Evolutionary conservation across 1,140 invertebrate genomes (phyloP), one percentile per base, ranked within the genome.

Genomic region (Batillaria attramentaria): DNA sequence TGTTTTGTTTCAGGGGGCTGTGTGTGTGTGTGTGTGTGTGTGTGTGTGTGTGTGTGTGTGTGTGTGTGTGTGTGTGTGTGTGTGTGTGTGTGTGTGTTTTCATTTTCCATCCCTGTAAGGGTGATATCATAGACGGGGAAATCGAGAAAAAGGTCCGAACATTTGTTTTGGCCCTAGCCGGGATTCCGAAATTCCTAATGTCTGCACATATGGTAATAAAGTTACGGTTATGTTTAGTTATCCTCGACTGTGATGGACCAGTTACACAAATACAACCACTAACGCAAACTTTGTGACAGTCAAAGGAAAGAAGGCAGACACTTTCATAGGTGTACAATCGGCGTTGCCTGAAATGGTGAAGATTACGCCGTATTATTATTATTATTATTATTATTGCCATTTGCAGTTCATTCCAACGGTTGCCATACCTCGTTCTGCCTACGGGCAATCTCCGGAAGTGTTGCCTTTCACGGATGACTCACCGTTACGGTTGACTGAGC

Each of bases 21-120:
- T 62, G 57, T 62, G 57, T 62, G 57, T 62, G 57, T 62, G 57
- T 62, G 57, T 62, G 57, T 62, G 57, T 62, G 57, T 62, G 57
- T 62, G 57, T 62, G 57, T 62, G 57, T 62, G 57, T 62, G 57
- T 62, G 57, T 62, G 57, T 28, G 57, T 28, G 57, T 28, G 57
- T 28, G 57, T 28, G 10, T 28, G 57, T 28, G 57, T 28, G 57
- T 62, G 57, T 62, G 57, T 62, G n/a, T 62, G 57, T 16, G n/a
- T 62, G n/a, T 62, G 57, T 62, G 57, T 62, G 57, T 28, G 24
- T 62, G 57, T 5, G 6, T 10, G 31, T 28, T 6, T 10, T 6
- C 57, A n/a, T n/a, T 62, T 5, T 62, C 20, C 57, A 18, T 62
- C 6, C 57, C n/a, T 62, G 57, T n/a, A 5, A n/a, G 57, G n/a